Percentiles rank a stretch among this genome's conserved stretches.
phyloP scores from a whole-genome alignment of 2,888 invertebrate species.

The Gryllus longicercus region DNA sequence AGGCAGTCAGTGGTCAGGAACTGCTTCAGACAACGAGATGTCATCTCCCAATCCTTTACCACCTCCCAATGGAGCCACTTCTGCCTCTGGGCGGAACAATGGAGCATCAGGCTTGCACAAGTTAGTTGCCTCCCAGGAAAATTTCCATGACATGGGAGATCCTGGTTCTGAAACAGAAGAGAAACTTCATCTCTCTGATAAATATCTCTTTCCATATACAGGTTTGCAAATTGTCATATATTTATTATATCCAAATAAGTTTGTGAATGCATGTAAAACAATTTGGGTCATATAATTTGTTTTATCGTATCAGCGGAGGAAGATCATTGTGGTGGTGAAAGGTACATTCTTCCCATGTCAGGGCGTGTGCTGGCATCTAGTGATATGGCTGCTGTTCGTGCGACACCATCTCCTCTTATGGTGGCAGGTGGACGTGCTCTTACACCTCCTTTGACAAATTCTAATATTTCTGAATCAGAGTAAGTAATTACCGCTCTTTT shows the following conservation, averaged over 20 bases:
- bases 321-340: conserved; percentile 58
- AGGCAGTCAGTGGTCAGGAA: conserved; percentile 71
- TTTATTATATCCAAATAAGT: not conserved
- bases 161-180: conserved; percentile 61
- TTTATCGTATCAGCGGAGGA: conserved; percentile 59
- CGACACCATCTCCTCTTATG: conserved; percentile 45
- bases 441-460: conserved; percentile 33
- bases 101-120: conserved; percentile 31
- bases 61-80: conserved; percentile 5
- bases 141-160: conserved; percentile 38
- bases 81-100: not conserved
- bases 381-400: conserved; percentile 29
- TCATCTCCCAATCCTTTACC: conserved; percentile 31
- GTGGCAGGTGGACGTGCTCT: conserved; percentile 47
- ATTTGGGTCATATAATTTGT: not conserved
- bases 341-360: conserved; percentile 45
- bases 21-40: conserved; percentile 69
- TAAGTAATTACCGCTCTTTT: conserved; percentile 37
- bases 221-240: conserved; percentile 46
- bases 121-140: conserved; percentile 37
- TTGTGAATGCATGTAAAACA: not conserved
- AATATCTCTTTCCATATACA: conserved; percentile 81
- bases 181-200: conserved; percentile 63
- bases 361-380: conserved; percentile 44
- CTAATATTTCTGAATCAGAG: conserved; percentile 41